Evolutionary conservation across 1,140 invertebrate species (phyloP), one percentile per base, ranked within the genome.

Genomic region (Drosophila ogumai): DNA sequence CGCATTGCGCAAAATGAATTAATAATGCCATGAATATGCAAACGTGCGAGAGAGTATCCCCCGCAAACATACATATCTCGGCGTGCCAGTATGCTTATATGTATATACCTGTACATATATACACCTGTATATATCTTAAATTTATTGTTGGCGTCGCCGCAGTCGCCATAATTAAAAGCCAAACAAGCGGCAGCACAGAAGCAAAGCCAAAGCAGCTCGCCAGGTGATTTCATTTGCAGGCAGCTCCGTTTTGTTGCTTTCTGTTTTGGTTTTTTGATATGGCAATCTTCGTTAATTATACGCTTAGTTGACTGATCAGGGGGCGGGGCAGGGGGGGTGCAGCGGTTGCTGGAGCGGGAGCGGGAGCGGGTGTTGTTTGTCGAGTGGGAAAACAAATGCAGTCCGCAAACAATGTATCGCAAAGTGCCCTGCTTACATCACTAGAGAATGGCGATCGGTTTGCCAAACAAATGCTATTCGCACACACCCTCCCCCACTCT

Each of bases 1-100:
- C 85, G 85, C 75, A 90, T 90, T 90, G 85, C 86, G 81, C 85
- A 81, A 90, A 88, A 90, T 90, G 82, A 90, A 90, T 90, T 90
- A 79, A 90, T 87, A 90, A 87, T 82, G 85, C 82, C 84, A 87
- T 87, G 82, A 87, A 87, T 87, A 87, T 87, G 82, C 84, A 87
- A 87, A 87, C 66, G 75, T 77, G 74, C 63, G 74, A 76, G 41
- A 17, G 54, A 57, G 49, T 40, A 38, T 22, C 34, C 59, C 25
- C 41, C 22, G 17, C 25, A 25, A 77, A 64, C 71, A 85, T 66
- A 71, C 66, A 72, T 68, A 67, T 67, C 61, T 67, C 52, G 44
- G 60, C 60, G 34, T 52, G 32, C 65, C 60, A 17, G 64, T 64
- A 57, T 54, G 32, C 32, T 28, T 36, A 61, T 43, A 59, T 54